Evolutionary conservation across 2,888 invertebrate genomes (phyloP).

Genomic region (Lasiommata megera): DNA sequence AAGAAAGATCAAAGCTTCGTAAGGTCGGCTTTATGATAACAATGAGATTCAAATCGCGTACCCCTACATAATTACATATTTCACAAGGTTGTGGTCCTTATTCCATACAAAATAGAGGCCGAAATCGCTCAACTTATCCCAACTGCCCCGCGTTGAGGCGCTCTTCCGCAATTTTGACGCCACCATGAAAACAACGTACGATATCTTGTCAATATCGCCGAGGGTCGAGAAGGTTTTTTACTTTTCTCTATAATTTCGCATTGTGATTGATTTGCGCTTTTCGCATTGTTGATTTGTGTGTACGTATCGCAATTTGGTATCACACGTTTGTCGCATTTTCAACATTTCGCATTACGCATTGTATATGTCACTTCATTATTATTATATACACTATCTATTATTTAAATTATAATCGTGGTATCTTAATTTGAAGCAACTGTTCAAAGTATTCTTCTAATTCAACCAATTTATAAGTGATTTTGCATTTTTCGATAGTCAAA

Average conservation of each 20-base stretch:
- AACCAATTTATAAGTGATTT: no score
- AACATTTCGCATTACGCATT: constrained; percentile 26
- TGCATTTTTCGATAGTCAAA: no score
- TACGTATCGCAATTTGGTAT: constrained; percentile 10
- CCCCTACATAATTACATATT: not conserved
- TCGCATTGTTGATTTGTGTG: constrained; percentile 5
- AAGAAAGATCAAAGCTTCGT: not conserved
- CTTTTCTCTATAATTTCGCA: constrained; percentile 37
- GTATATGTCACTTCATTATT: not conserved
- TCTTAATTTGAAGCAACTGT: no score
- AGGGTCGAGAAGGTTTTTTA: constrained; percentile 68
- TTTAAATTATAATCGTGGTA: no score
- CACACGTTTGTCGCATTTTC: constrained; percentile 28
- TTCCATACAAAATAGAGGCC: constrained; percentile 58
- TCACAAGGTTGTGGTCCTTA: constrained; percentile 50
- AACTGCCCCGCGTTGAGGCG: constrained; percentile 71
- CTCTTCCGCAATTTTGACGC: constrained; percentile 70
- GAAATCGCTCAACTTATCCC: constrained; percentile 75
- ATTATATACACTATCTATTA: no score
- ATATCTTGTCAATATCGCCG: constrained; percentile 69
- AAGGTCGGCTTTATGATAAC: not conserved
- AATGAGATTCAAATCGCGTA: constrained; percentile 9
- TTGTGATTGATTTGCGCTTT: constrained; percentile 20
- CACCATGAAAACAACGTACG: constrained; percentile 64
- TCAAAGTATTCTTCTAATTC: no score